Evolutionary conservation across 2,888 invertebrate species (phyloP).

Genomic region (Caenorhabditis doughertyi): DNA sequence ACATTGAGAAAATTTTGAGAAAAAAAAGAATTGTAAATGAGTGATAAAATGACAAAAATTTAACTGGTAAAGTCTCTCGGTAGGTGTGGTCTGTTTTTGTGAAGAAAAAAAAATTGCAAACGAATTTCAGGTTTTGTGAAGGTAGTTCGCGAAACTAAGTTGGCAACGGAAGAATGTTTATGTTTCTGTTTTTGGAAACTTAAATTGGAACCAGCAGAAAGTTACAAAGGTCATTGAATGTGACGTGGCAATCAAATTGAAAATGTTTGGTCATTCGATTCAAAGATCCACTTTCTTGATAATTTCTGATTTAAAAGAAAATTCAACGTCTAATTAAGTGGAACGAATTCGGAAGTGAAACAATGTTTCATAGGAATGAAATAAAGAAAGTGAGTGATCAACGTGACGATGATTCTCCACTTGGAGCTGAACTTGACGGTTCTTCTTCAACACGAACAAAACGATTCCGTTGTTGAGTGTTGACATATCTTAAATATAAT

Average conservation of each 20-base stretch:
- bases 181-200: constrained; percentile 36
- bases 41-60: constrained; percentile 60
- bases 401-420: neutral
- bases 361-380: neutral
- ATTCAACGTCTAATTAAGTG: constrained; percentile 13
- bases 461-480: constrained; percentile 29
- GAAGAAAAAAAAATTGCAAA: constrained; percentile 26
- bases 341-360: neutral
- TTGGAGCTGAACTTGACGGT: constrained; percentile 4
- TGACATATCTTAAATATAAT: constrained; percentile 37
- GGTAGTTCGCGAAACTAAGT: constrained; percentile 33
- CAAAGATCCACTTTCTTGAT: constrained; percentile 16
- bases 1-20: constrained; percentile 26
- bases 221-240: neutral
- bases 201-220: neutral
- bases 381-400: constrained; percentile 2
- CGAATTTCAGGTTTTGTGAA: constrained; percentile 56
- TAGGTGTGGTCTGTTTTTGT: constrained; percentile 49
- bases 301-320: neutral
- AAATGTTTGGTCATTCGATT: constrained; percentile 15
- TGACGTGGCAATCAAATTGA: constrained; percentile 22
- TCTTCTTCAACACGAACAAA: constrained; percentile 50
- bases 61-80: constrained; percentile 11
- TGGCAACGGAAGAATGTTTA: constrained; percentile 42
- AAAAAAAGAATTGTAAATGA: constrained; percentile 32